Evolutionary conservation across 2,113 vertebrate species (phyloP).

Genomic region (Toxotes jaculatrix): DNA sequence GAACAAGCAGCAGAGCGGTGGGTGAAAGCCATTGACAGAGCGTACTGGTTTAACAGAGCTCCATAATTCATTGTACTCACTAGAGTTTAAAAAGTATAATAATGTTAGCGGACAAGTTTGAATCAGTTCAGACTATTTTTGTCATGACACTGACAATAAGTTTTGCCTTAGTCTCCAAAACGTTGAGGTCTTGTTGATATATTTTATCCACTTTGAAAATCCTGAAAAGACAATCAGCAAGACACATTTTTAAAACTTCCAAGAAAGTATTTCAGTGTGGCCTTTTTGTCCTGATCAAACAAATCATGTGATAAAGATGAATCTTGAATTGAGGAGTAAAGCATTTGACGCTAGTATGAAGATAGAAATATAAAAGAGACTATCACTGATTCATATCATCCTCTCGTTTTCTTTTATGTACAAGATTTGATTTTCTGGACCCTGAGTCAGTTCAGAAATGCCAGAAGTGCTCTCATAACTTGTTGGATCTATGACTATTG

Average conservation of each 20-base stretch:
- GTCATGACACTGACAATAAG: neutral
- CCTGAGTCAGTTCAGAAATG: neutral
- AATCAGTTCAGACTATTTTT: slow-evolving; percentile 10
- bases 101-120: neutral
- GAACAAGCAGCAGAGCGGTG: slow-evolving; percentile 66
- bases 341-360: neutral
- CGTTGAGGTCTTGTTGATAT: neutral
- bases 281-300: neutral
- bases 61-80: neutral
- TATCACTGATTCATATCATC: neutral
- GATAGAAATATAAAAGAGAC: neutral
- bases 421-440: neutral
- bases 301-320: neutral
- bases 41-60: slow-evolving; percentile 13
- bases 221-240: neutral
- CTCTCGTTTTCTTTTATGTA: neutral
- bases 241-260: neutral
- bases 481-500: neutral
- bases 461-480: neutral
- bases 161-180: neutral
- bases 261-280: neutral
- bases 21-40: slow-evolving; percentile 58
- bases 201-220: neutral
- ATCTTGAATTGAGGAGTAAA: neutral
- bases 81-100: neutral